Evolutionary conservation across 2,113 vertebrate species (phyloP).

Genomic region (Leucopsar rothschildi): DNA sequence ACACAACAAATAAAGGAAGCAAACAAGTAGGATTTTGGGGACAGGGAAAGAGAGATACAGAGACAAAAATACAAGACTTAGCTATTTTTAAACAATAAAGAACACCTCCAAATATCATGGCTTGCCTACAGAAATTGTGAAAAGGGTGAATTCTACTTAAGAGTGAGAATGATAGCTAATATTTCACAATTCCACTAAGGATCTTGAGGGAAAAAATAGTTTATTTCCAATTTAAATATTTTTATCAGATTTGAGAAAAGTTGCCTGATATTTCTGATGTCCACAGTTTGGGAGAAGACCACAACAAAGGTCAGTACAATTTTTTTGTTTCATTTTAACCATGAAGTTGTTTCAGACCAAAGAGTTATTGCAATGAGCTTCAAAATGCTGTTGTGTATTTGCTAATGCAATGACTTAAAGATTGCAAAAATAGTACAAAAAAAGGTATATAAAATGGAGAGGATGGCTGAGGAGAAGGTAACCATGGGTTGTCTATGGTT

Average conservation of each 20-base stretch:
- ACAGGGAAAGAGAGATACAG: neutral
- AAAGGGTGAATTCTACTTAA: neutral
- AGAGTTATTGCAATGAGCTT: neutral
- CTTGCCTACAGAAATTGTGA: neutral
- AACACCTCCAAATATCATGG: neutral
- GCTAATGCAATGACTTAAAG: neutral
- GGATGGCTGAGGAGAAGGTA: neutral
- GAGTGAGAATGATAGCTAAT: neutral
- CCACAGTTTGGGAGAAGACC: neutral
- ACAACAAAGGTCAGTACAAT: neutral
- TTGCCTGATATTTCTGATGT: neutral
- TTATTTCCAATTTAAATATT: neutral
- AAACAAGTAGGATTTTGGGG: neutral
- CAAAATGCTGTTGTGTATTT: neutral
- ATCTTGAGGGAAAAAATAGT: neutral
- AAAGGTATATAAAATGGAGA: neutral
- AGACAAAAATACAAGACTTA: neutral
- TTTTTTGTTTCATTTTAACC: neutral
- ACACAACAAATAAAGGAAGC: neutral
- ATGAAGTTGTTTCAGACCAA: neutral
- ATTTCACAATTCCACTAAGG: neutral
- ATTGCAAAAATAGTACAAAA: neutral
- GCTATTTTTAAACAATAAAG: neutral
- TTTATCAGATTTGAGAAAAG: neutral
- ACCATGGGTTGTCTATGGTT: neutral